phyloP scores from a whole-genome alignment of 2,797 vertebrate species.

The Ctenosaura bakeri region DNA sequence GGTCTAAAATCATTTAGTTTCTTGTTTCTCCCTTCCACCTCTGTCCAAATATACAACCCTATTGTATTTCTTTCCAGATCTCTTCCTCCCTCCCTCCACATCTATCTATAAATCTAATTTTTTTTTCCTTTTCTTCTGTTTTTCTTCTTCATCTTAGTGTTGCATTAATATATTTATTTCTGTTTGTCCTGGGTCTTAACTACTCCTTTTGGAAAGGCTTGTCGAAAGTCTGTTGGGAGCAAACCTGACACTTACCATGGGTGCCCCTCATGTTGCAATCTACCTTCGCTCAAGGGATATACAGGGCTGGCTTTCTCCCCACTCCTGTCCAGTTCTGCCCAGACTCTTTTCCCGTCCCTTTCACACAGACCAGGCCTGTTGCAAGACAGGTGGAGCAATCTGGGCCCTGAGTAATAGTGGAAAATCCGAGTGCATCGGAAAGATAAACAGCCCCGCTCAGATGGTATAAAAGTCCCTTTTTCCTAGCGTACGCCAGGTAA shows the following conservation, averaged over 20 bases:
- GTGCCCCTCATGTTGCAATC: conserved; percentile 53
- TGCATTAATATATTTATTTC: neutral
- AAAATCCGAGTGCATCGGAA: conserved; percentile 81
- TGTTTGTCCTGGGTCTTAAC: conserved; percentile 40
- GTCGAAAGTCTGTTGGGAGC: conserved; percentile 18
- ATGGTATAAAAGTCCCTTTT: conserved; percentile 83
- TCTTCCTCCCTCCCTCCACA: neutral
- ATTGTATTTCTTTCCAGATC: too few species aligned
- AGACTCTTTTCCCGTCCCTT: conserved; percentile 43
- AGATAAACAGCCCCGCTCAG: conserved; percentile 81
- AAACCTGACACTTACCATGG: conserved; percentile 43
- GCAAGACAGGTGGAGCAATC: conserved; percentile 72
- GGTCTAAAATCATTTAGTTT: too few species aligned
- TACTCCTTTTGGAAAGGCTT: conserved; percentile 66
- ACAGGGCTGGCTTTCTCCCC: conserved; percentile 51
- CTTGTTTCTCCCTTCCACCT: neutral
- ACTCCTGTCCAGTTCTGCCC: neutral
- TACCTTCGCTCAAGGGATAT: conserved; percentile 49
- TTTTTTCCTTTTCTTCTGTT: neutral
- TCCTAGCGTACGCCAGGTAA: conserved; percentile 81
- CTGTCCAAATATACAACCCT: neutral
- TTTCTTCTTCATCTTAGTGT: neutral
- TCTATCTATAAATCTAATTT: neutral
- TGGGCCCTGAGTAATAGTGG: conserved; percentile 75
- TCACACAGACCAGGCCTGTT: conserved; percentile 78